Evolutionary conservation across 2,797 vertebrate species (phyloP), one percentile per base, ranked within the genome.

Genomic region (Cynopterus sphinx): DNA sequence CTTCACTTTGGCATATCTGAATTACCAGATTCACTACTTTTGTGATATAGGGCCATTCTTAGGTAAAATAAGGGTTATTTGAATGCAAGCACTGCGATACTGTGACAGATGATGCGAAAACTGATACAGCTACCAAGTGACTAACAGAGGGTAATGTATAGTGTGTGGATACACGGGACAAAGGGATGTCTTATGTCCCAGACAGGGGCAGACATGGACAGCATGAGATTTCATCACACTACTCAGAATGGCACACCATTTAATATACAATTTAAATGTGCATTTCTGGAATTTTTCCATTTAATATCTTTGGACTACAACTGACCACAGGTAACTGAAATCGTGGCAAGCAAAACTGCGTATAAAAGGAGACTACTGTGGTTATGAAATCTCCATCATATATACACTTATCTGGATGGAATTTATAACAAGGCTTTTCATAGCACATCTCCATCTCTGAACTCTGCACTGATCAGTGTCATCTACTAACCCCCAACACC

Each of bases 351-450:
- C 41, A 82, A 63, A 82, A 49, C 41, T 33, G 19, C 22, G 0
- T 65, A 65, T 24, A 24, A 65, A 49, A 12, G 41, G 12, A 21
- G 19, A 65, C 41, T 33, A 24, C 41, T 24, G 59, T 26, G 21
- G 24, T 39, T 36, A n/a, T 17, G 86, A 89, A 70, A 78, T n/a
- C 31, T 67, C 63, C 87, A 73, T 15, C 6, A 0, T 28, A 3
- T 41, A 59, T 6, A 17, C 9, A 17, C 41, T 79, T 86, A 65
- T 39, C 70, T 92, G 33, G 55, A 31, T 46, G 43, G 53, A 51
- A 68, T 91, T 89, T 91, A 75, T 74, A 51, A 63, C 51, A 90
- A 67, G 19, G 4, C 2, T 53, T 93, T 93, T 94, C 55, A 31
- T 46, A 53, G 7, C 59, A 21, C 59, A 5, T 75, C 33, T 57